Conservation (phyloP, 2,797 vertebrate genomes). For the Orientallactaga sibirica region DNA sequence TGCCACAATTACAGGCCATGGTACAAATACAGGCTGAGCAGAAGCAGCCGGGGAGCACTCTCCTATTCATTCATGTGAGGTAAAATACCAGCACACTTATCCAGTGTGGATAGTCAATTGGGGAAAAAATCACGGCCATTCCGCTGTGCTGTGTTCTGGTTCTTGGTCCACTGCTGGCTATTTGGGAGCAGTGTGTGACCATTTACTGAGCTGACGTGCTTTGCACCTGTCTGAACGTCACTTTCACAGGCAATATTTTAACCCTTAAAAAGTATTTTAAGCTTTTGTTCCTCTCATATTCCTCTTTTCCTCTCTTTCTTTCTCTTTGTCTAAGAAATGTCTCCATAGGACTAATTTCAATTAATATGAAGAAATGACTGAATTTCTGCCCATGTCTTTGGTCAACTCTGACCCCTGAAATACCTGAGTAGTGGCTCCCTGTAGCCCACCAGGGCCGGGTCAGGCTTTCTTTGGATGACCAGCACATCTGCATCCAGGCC, state of each 20-base stretch:
- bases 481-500: not conserved
- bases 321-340: not conserved
- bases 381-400: not conserved
- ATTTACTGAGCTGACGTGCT: not conserved
- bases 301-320: fast-evolving
- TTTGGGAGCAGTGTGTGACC: not conserved
- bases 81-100: not conserved
- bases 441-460: fast-evolving
- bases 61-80: fast-evolving
- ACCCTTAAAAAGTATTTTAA: not conserved
- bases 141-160: fast-evolving
- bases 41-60: not conserved
- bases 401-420: not conserved
- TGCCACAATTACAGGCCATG: not conserved
- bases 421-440: not conserved
- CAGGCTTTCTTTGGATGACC: not conserved
- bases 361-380: not conserved
- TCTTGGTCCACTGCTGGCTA: not conserved
- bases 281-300: not conserved
- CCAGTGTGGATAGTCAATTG: not conserved
- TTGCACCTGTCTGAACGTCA: not conserved
- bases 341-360: not conserved
- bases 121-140: fast-evolving
- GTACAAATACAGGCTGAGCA: too few relatives aligned
- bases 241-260: not conserved